Evolutionary conservation across 2,888 invertebrate species (phyloP).

Genomic region (Pasiphila rectangulata): DNA sequence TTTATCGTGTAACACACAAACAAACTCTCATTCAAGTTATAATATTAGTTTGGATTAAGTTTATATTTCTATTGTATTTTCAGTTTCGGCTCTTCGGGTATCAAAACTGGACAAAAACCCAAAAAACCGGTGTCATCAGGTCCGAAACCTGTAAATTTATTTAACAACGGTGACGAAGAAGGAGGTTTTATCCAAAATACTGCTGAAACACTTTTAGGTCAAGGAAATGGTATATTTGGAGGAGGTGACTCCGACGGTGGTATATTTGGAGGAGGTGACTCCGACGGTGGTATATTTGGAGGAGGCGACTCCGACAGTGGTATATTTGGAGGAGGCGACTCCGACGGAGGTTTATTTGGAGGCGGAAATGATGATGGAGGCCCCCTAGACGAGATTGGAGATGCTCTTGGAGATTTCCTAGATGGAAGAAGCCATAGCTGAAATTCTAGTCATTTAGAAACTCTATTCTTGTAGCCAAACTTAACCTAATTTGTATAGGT

Average conservation of each 20-base stretch:
- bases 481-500: background rate
- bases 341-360: constrained; percentile 29
- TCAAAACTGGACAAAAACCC: constrained; percentile 72
- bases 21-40: no score
- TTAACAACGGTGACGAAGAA: constrained; percentile 53
- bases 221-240: constrained; percentile 34
- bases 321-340: constrained; percentile 29
- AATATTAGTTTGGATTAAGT: no score
- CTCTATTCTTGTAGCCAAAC: background rate
- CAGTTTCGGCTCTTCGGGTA: constrained; percentile 67
- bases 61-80: no score
- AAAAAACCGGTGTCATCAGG: constrained; percentile 59
- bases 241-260: constrained; percentile 34
- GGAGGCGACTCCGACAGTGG: constrained; percentile 25
- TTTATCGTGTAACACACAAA: no score
- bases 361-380: constrained; percentile 40
- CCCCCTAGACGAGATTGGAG: constrained; percentile 64
- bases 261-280: constrained; percentile 30
- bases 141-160: constrained; percentile 64
- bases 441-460: background rate
- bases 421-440: constrained; percentile 44
- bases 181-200: constrained; percentile 55
- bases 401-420: constrained; percentile 66
- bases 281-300: constrained; percentile 37
- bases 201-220: constrained; percentile 46